phyloP scores from a whole-genome alignment of 2,113 vertebrate species.

The Pseudorasbora parva region DNA sequence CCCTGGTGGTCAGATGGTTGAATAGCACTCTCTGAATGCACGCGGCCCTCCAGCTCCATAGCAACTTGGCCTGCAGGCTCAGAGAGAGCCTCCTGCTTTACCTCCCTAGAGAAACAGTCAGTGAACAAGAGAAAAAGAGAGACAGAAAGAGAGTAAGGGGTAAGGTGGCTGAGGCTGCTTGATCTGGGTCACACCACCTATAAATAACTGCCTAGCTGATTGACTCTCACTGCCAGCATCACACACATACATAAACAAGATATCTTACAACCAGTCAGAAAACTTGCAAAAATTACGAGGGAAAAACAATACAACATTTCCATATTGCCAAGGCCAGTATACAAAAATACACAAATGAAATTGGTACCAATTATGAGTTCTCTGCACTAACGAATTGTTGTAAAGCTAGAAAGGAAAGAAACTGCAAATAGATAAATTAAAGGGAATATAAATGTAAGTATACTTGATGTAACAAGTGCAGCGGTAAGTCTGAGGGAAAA shows the following conservation, averaged over 20 bases:
- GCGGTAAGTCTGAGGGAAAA: too few species aligned
- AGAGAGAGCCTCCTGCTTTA: constrained; percentile 66
- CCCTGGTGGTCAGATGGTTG: constrained; percentile 68
- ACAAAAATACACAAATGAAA: not conserved
- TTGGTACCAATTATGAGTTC: not conserved
- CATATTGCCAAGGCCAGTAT: not conserved
- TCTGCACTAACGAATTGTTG: not conserved
- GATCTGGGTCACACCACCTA: constrained; percentile 74
- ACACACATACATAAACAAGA: constrained; percentile 52
- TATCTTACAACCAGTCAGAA: constrained; percentile 58
- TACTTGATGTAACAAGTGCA: too few species aligned
- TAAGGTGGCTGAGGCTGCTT: constrained; percentile 58
- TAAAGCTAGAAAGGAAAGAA: not conserved
- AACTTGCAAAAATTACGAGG: constrained; percentile 1
- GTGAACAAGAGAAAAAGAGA: constrained; percentile 43
- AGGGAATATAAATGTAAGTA: not conserved
- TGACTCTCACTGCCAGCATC: constrained; percentile 60
- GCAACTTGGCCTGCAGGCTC: constrained; percentile 73
- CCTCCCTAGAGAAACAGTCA: constrained; percentile 70
- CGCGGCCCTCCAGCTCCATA: constrained; percentile 70
- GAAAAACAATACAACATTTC: not conserved
- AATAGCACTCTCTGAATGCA: constrained; percentile 67
- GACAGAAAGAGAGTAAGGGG: constrained; percentile 30
- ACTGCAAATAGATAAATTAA: not conserved
- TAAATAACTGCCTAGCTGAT: constrained; percentile 73